A percentile compares a stretch with the other conserved stretches of the same genome.
phyloP scores from a whole-genome alignment of 2,113 vertebrate species.

The Oenanthe melanoleuca region DNA sequence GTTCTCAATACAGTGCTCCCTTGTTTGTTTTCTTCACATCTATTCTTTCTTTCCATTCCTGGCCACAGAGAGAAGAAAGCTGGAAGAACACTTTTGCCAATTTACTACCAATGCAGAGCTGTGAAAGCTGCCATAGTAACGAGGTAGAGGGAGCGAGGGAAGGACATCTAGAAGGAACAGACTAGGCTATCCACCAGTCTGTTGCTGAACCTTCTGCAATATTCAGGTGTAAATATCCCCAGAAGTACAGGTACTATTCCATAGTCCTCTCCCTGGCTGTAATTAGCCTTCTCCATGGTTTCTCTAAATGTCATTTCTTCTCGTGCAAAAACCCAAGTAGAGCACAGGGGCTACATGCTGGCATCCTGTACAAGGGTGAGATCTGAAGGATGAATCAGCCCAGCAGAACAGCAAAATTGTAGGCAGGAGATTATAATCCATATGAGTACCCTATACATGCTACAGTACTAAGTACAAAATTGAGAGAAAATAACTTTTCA shows the following conservation, averaged over 20 bases:
- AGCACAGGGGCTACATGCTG: neutral
- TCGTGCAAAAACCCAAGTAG: neutral
- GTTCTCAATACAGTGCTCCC: neutral
- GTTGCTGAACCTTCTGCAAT: neutral
- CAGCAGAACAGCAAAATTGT: neutral
- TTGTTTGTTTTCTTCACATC: constrained; percentile 23
- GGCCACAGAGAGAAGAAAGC: neutral
- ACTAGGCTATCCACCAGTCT: neutral
- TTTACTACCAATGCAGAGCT: neutral
- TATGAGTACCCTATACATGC: neutral
- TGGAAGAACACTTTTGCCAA: neutral
- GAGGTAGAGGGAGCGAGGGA: neutral
- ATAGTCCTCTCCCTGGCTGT: neutral
- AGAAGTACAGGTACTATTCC: neutral
- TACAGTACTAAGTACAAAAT: neutral
- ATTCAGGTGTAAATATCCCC: neutral
- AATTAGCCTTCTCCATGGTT: neutral
- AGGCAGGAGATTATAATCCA: neutral
- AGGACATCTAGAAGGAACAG: neutral
- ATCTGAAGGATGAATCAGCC: neutral
- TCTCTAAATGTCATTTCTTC: neutral
- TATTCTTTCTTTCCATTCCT: neutral
- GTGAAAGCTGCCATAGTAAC: neutral
- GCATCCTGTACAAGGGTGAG: neutral
- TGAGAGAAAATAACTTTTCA: neutral